Evolutionary conservation across 2,888 invertebrate species (phyloP), one percentile per base, ranked within the genome.

Genomic region (Acrobasis repandana): DNA sequence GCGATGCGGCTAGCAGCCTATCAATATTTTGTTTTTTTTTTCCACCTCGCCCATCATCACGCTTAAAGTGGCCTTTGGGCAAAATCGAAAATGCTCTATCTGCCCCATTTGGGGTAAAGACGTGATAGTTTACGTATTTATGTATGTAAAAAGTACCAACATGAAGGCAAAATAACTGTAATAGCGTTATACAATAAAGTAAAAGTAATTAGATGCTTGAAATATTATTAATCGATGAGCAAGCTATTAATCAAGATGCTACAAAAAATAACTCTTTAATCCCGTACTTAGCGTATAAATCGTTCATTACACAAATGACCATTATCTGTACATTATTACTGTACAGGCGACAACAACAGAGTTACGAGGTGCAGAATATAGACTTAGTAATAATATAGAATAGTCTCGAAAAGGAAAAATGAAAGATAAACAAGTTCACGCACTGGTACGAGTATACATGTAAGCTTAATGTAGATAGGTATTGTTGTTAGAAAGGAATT

Each of bases 161-260:
- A 33, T 50, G 8, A 16, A 49, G 28, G 33, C 38, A 36, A 43
- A 20, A 14, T 9, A 43, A 38, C 10, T 2, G 14, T 54, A 38
- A 54, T 54, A 14, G 20, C 38, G 10, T 38, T 20, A 36, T 43
- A 54, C 38, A 54, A 20, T 54, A 43, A 54, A 28, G 28, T 18
- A 38, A 15, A 6, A 20, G 10, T 38, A 54, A 54, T 54, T 54
- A 54, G 54, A 14, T 18, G 18, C 14, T 20, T 36, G 36, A 20
- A 28, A 54, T 15, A 54, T 54, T 38, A 54, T 38, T 54, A 54
- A 54, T 54, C 38, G 54, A 54, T 54, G 9, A 20, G 9, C 9
- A 14, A 2, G 20, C 43, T 38, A 54, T 54, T 38, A 54, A 54
- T 54, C 54, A 54, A 54, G 54, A 9, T 18, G 18, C 18, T 54